Percentiles rank a stretch among this genome's conserved stretches.
Evolutionary conservation across 2,113 vertebrate genomes (phyloP).

Genomic region (Leiothrix lutea): DNA sequence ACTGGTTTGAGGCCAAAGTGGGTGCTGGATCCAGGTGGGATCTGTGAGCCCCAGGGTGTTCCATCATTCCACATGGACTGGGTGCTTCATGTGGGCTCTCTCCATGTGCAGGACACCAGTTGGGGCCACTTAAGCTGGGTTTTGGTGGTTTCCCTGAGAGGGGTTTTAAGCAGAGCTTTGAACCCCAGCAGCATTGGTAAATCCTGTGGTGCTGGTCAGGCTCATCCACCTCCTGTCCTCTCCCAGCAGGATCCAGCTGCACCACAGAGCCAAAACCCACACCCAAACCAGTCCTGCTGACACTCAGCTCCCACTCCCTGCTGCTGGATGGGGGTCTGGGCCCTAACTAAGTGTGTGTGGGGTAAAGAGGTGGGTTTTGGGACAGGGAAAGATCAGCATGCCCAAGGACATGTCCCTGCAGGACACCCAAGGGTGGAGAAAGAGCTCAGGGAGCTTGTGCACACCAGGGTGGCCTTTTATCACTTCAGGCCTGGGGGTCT

Average conservation of each 20-base stretch:
- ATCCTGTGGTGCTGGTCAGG: fast-evolving
- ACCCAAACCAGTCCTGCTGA: fast-evolving
- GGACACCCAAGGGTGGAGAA: neutral
- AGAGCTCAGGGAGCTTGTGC: neutral
- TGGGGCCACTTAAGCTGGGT: neutral
- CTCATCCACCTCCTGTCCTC: neutral
- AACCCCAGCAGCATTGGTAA: fast-evolving
- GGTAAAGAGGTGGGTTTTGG: neutral
- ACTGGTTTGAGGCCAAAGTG: fast-evolving
- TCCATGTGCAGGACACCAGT: neutral
- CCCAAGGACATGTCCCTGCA: neutral
- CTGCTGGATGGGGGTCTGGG: neutral
- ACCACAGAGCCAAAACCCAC: fast-evolving
- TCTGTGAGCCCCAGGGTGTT: neutral
- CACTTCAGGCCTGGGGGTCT: neutral
- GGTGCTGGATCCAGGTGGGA: fast-evolving
- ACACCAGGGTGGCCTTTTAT: neutral
- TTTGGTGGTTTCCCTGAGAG: neutral
- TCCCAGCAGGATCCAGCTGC: neutral
- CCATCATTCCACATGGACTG: fast-evolving
- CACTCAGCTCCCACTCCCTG: neutral
- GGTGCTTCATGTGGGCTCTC: neutral
- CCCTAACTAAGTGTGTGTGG: fast-evolving
- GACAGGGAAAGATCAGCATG: neutral
- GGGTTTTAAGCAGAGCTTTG: neutral